These are phyloP conservation scores for Leucopsar rothschildi DNA, from an alignment of 2,113 vertebrate genomes.

Conservation along the genomic window DNA sequence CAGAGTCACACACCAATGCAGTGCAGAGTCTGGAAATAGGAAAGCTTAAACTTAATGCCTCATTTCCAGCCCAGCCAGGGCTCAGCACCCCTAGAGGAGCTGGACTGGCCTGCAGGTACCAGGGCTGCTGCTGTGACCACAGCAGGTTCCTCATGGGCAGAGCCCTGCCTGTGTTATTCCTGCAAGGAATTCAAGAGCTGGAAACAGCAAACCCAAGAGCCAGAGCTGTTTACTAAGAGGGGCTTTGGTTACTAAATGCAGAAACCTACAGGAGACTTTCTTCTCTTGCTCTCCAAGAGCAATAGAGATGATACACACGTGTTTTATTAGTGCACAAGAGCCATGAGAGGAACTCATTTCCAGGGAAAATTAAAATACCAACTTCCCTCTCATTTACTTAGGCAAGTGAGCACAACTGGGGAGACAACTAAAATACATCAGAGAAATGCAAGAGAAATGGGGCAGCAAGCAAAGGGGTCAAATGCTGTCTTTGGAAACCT, in stretches of 20 bases:
- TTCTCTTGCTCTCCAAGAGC: background rate
- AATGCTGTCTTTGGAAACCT: background rate
- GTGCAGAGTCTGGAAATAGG: background rate
- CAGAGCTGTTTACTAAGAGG: background rate
- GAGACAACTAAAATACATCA: background rate
- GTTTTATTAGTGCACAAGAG: background rate
- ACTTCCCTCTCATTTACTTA: background rate
- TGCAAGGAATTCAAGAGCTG: background rate
- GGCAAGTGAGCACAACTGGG: background rate
- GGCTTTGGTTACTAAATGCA: background rate
- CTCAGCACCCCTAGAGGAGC: background rate
- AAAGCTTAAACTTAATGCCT: background rate
- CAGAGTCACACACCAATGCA: background rate
- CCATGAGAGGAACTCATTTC: background rate
- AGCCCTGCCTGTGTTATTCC: background rate
- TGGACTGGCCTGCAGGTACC: background rate
- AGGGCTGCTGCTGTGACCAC: accelerated
- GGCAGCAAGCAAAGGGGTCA: background rate
- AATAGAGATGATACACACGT: accelerated
- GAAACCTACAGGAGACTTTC: background rate
- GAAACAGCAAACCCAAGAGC: background rate
- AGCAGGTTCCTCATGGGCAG: background rate
- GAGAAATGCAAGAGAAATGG: background rate
- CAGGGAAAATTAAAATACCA: background rate
- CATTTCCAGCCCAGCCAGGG: background rate